These are phyloP conservation scores for Lamprotornis superbus DNA, from an alignment of 2,113 vertebrate genomes.

Conservation along the genomic window DNA sequence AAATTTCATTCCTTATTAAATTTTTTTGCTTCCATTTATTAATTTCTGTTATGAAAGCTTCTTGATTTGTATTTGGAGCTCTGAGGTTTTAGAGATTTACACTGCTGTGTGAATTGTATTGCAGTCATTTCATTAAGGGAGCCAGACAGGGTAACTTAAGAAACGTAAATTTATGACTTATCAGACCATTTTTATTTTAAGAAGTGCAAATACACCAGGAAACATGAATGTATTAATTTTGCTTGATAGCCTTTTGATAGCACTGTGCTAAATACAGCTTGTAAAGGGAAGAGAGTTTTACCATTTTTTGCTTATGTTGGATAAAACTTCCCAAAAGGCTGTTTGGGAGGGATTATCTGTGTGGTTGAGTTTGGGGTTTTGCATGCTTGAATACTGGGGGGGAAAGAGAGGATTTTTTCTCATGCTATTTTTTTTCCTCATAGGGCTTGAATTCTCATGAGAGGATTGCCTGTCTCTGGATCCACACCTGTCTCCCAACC, in stretches of 20 bases:
- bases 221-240: not conserved
- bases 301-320: not conserved
- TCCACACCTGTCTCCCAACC: fast-evolving
- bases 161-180: constrained; percentile 19
- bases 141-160: not conserved
- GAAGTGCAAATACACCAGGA: not conserved
- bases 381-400: not conserved
- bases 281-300: not conserved
- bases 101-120: not conserved
- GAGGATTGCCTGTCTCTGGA: not conserved
- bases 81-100: not conserved
- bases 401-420: not conserved
- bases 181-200: constrained; percentile 20
- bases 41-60: constrained; percentile 12
- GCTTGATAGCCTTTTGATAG: not conserved
- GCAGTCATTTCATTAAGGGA: not conserved
- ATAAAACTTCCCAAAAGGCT: not conserved
- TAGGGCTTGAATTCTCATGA: not conserved
- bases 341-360: not conserved
- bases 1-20: constrained; percentile 28
- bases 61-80: constrained; percentile 19
- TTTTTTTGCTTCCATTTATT: constrained; percentile 1
- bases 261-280: not conserved
- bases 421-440: not conserved
- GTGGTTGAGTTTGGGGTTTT: not conserved